Percentiles rank a stretch among this genome's conserved stretches.
These are phyloP conservation scores for Pagrus major DNA, from an alignment of 2,113 vertebrate species.

Conservation along the genomic window DNA sequence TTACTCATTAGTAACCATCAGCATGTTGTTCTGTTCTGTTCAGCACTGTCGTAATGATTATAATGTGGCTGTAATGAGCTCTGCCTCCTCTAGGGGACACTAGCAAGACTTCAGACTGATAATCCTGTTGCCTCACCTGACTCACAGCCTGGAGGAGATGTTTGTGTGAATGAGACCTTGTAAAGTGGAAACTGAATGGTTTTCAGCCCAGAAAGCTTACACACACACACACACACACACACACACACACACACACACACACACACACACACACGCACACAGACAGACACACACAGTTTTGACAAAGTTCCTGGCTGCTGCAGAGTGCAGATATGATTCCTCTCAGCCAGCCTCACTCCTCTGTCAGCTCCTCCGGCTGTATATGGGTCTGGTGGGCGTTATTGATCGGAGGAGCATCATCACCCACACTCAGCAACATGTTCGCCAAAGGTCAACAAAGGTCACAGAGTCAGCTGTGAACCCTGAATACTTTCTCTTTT, in stretches of 20 bases:
- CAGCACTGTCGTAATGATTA: not conserved
- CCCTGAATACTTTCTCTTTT: constrained; percentile 37
- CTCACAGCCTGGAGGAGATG: constrained; percentile 32
- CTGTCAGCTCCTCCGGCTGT: constrained; percentile 45
- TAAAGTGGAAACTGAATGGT: constrained; percentile 47
- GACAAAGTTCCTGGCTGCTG: constrained; percentile 36
- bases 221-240: constrained; percentile 18
- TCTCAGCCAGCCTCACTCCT: constrained; percentile 24
- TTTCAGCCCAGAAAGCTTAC: not conserved
- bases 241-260: constrained; percentile 40
- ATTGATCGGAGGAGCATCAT: constrained; percentile 60
- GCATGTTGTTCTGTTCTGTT: not conserved
- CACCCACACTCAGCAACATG: constrained; percentile 54
- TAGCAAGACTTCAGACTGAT: constrained; percentile 14
- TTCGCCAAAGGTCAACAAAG: constrained; percentile 64
- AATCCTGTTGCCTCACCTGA: constrained; percentile 15
- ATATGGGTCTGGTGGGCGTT: constrained; percentile 44
- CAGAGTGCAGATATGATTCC: constrained; percentile 12
- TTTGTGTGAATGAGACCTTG: constrained; percentile 51
- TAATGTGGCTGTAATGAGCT: constrained; percentile 29
- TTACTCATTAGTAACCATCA: not conserved
- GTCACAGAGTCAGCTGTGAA: constrained; percentile 51
- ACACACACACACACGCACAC: constrained; percentile 14
- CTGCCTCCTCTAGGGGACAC: constrained; percentile 44
- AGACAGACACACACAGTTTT: not conserved